Conservation (phyloP, 2,888 invertebrate species). For the Oligia strigilis region DNA sequence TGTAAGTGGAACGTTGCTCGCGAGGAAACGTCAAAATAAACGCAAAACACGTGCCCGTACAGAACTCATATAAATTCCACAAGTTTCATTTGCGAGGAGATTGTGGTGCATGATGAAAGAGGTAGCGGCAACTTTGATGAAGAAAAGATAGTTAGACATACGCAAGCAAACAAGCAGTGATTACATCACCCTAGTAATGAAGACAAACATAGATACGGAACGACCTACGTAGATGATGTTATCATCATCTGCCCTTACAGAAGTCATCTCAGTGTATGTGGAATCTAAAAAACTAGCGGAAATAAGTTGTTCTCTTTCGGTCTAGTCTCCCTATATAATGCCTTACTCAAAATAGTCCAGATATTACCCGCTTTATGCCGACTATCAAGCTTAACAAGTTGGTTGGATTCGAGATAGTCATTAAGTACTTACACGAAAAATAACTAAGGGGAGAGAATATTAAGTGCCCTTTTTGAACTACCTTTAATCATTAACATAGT, state of each 20-base stretch:
- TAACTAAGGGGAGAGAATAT: background rate
- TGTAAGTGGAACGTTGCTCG: slow-evolving; percentile 65
- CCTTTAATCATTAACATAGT: slow-evolving; percentile 14
- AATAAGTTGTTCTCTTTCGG: background rate
- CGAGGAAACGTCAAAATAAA: slow-evolving; percentile 77
- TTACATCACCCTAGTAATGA: background rate
- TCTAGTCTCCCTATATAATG: background rate
- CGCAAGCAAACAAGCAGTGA: background rate
- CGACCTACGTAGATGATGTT: background rate
- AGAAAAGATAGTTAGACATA: background rate
- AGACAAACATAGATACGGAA: background rate
- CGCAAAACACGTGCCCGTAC: slow-evolving; percentile 82
- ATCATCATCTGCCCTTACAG: background rate
- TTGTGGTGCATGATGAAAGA: slow-evolving; percentile 65
- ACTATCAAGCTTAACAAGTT: background rate
- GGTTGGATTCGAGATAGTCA: slow-evolving; percentile 1
- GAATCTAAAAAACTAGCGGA: background rate
- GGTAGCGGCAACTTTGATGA: background rate
- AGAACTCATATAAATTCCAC: slow-evolving; percentile 84
- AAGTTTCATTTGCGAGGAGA: slow-evolving; percentile 81
- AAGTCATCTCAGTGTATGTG: background rate
- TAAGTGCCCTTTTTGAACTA: background rate
- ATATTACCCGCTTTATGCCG: background rate
- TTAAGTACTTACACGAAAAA: background rate
- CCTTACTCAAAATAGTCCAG: background rate